Evolutionary conservation across 1,140 invertebrate species (phyloP).

Genomic region (Penaeus indicus): DNA sequence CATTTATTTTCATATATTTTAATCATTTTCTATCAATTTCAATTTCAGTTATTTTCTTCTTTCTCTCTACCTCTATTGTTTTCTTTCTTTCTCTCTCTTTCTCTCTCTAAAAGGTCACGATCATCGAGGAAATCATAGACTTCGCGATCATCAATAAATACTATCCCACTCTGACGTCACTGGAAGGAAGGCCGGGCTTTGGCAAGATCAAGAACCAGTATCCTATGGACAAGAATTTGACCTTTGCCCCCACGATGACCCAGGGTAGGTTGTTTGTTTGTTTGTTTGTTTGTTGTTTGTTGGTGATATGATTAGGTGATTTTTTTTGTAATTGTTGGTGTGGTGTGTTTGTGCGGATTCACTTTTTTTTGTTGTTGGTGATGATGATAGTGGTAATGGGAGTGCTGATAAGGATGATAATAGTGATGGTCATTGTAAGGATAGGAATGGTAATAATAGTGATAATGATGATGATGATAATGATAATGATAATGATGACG

Average conservation of each 20-base stretch:
- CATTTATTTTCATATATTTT: too few relatives aligned
- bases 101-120: conserved; percentile 31
- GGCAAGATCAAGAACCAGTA: conserved; percentile 45
- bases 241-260: conserved; percentile 46
- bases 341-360: background rate
- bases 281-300: background rate
- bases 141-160: conserved; percentile 51
- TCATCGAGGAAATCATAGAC: conserved; percentile 52
- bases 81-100: background rate
- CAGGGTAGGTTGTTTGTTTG: conserved; percentile 36
- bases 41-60: background rate
- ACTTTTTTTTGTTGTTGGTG: background rate
- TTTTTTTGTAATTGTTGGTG: background rate
- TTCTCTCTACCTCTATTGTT: background rate
- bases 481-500: too few relatives aligned
- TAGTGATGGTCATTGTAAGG: too few relatives aligned
- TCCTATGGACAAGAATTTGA: conserved; percentile 54
- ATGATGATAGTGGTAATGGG: too few relatives aligned
- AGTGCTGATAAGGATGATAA: too few relatives aligned
- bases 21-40: background rate
- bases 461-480: too few relatives aligned
- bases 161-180: background rate
- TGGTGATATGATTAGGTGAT: background rate
- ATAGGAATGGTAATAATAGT: too few relatives aligned
- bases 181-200: conserved; percentile 23